Percentiles rank a stretch among this genome's conserved stretches.
These are phyloP conservation scores for Drosophila parthenogenetica DNA, from an alignment of 2,888 invertebrate genomes.

Conservation along the genomic window DNA sequence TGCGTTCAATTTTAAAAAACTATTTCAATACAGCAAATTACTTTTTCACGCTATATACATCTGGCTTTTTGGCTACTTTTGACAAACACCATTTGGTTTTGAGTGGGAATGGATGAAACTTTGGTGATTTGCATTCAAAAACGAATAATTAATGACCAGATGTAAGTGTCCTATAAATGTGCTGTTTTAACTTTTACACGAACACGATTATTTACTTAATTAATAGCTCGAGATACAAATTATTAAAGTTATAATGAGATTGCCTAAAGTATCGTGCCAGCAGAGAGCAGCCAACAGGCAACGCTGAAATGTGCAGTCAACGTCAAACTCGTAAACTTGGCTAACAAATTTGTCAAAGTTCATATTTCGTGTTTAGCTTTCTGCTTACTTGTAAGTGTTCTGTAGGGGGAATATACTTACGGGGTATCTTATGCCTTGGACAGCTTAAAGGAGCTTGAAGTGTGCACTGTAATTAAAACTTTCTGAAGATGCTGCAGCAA, in stretches of 20 bases:
- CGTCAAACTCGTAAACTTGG: slow-evolving; percentile 30
- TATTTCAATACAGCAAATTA: slow-evolving; percentile 8
- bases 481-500: neutral
- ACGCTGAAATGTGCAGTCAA: slow-evolving; percentile 21
- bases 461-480: too few relatives aligned
- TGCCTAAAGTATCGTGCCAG: slow-evolving; percentile 10
- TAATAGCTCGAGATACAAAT: slow-evolving; percentile 59
- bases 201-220: slow-evolving; percentile 45
- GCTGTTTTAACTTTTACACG: slow-evolving; percentile 13
- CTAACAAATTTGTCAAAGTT: slow-evolving; percentile 50
- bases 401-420: neutral
- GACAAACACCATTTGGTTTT: neutral
- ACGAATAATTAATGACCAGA: slow-evolving; percentile 29
- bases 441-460: too few relatives aligned
- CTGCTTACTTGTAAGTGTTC: neutral
- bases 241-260: slow-evolving; percentile 61
- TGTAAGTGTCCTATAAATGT: slow-evolving; percentile 18
- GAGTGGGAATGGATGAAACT: neutral
- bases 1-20: slow-evolving; percentile 15
- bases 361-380: slow-evolving; percentile 8
- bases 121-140: slow-evolving; percentile 29
- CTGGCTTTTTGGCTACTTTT: neutral
- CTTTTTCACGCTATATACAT: neutral
- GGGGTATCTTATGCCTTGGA: neutral
- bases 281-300: neutral